phyloP scores from a whole-genome alignment of 1,140 invertebrate species.

The Galleria mellonella region DNA sequence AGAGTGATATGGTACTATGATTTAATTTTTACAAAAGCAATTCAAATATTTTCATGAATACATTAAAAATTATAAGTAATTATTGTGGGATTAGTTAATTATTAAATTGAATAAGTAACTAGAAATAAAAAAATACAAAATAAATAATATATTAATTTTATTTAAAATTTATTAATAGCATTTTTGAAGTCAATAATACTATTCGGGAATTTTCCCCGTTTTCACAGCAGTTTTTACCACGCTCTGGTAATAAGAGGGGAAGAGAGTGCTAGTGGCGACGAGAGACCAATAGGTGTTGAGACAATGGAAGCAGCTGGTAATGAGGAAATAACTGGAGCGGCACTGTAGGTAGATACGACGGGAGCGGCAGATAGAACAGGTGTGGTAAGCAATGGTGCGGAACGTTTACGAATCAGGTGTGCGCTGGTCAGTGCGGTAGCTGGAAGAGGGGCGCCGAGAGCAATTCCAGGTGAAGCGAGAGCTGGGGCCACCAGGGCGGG shows the following conservation, averaged over 20 bases:
- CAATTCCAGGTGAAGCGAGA: slow-evolving; percentile 30
- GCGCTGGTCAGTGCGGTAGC: slow-evolving; percentile 45
- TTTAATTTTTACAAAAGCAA: too few relatives aligned
- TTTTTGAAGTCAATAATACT: too few relatives aligned
- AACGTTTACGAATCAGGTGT: slow-evolving; percentile 52
- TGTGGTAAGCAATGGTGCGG: slow-evolving; percentile 29
- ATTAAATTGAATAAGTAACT: too few relatives aligned
- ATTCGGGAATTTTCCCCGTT: too few relatives aligned
- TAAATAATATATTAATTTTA: too few relatives aligned
- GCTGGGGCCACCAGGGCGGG: slow-evolving; percentile 15
- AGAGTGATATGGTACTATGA: too few relatives aligned
- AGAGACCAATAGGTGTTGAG: slow-evolving; percentile 15
- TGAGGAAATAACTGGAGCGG: slow-evolving; percentile 29
- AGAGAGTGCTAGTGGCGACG: slow-evolving; percentile 30
- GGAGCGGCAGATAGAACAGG: not conserved
- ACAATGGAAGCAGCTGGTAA: slow-evolving; percentile 27
- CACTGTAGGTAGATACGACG: slow-evolving; percentile 27
- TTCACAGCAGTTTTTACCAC: too few relatives aligned
- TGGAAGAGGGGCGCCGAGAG: slow-evolving; percentile 53
- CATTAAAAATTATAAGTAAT: too few relatives aligned
- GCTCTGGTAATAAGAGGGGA: slow-evolving; percentile 18
- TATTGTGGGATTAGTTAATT: too few relatives aligned
- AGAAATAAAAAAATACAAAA: too few relatives aligned
- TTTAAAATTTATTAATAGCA: too few relatives aligned
- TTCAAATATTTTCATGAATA: too few relatives aligned